Conservation (phyloP, 2,113 vertebrate species). For the Azemiops feae region DNA sequence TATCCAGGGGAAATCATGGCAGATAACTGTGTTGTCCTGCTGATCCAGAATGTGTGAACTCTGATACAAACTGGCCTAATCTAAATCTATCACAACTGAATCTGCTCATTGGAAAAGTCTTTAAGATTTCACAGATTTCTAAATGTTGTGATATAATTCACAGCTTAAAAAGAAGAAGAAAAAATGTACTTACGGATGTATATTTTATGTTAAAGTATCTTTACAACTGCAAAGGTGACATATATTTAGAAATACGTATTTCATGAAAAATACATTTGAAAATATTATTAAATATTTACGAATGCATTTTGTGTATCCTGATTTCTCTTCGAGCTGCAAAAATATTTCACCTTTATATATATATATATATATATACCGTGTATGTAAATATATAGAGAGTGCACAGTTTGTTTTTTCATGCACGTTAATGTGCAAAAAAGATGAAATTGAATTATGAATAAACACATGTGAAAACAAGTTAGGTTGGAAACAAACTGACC, state of each 20-base stretch:
- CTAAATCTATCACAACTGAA: neutral
- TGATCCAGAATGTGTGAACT: neutral
- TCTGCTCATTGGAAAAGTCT: neutral
- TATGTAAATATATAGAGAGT: neutral
- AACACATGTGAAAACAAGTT: neutral
- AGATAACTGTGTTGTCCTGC: neutral
- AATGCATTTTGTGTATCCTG: neutral
- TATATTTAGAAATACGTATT: neutral
- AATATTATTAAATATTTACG: neutral
- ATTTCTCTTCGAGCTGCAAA: neutral
- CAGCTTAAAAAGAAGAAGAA: neutral
- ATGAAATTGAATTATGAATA: neutral
- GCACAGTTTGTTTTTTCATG: neutral
- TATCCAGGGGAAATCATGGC: neutral
- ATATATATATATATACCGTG: too few relatives aligned
- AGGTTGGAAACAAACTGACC: fast-evolving
- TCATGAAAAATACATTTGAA: neutral
- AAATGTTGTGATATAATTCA: neutral
- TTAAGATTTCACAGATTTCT: neutral
- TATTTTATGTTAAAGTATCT: neutral
- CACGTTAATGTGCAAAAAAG: neutral
- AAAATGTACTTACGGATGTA: neutral
- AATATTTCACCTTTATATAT: neutral
- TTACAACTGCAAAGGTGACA: neutral
- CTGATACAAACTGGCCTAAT: neutral